Evolutionary conservation across 2,888 invertebrate species (phyloP), one percentile per base, ranked within the genome.

Genomic region (Trissolcus japonicus): DNA sequence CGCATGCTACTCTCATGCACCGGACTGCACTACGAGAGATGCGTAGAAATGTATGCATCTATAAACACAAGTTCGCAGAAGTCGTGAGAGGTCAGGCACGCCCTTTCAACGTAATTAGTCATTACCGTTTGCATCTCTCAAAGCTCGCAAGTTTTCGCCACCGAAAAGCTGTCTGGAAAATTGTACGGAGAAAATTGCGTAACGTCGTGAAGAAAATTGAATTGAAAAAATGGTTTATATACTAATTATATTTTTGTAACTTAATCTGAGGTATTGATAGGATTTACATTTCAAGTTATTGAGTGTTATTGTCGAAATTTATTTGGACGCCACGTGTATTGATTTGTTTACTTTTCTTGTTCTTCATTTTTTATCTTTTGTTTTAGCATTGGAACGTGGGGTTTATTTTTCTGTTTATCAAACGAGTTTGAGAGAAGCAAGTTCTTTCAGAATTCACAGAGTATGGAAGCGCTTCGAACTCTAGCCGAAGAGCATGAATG

Each of bases 1-100:
- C 87, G 87, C 87, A 86, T 82, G 82, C 83, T 78, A 81, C 80
- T 69, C 80, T 79, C 78, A 71, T 68, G 69, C 72, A 73, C 78
- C 82, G 80, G 80, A 82, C 83, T 83, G 81, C 79, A 67, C 71
- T 62, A 65, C 35, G 35, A 66, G 55, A 72, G 67, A 77, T 76
- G 76, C 60, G 61, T 60, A 61, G 66, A 76, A 71, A 76, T 66
- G 71, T 66, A 71, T 61, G 71, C 72, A 72, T 76, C 67, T 56
- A 72, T 72, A 76, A 76, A 71, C 71, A 76, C 66, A 57, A 66
- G 76, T 56, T 51, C 69, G 60, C 60, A 56, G 29, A 66, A 71
- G 66, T 76, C 76, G 71, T 57, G 76, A 76, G 76, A 76, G 76
- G 76, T 76, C 76, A 76, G 71, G 76, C 71, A 76, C 71, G 66